Conservation (phyloP, 2,888 invertebrate species). For the Cyclophora albipunctata region DNA sequence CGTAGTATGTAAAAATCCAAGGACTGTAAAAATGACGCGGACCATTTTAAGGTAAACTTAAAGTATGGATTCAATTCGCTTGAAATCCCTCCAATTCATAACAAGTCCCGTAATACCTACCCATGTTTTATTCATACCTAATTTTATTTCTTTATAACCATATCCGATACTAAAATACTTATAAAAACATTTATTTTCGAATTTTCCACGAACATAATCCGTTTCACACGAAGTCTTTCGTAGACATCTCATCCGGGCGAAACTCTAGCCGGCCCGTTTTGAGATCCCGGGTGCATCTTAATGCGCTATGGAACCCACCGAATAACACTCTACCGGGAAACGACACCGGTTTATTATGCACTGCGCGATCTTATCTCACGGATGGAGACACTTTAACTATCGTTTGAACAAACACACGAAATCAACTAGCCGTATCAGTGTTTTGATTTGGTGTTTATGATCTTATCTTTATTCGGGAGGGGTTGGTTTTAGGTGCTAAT, state of each 20-base stretch:
- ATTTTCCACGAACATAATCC: constrained; percentile 6
- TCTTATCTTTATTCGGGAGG: too few species aligned
- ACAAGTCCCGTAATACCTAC: too few species aligned
- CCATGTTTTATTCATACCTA: too few species aligned
- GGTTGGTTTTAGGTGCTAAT: too few species aligned
- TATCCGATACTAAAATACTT: too few species aligned
- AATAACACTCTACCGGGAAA: constrained; percentile 42
- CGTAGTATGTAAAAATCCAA: too few species aligned
- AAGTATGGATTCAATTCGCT: too few species aligned
- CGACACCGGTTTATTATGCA: constrained; percentile 47
- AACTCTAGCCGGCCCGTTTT: constrained; percentile 25
- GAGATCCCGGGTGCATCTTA: constrained; percentile 37
- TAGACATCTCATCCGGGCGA: constrained; percentile 28
- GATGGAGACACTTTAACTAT: constrained; percentile 6
- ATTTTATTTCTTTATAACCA: too few species aligned
- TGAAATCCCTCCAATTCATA: too few species aligned
- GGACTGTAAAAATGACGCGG: too few species aligned
- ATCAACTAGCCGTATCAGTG: background rate
- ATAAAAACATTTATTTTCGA: background rate
- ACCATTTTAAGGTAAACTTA: too few species aligned
- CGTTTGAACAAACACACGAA: constrained; percentile 5
- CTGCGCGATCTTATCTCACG: constrained; percentile 32
- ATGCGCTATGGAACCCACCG: constrained; percentile 30
- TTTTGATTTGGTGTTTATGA: too few species aligned
- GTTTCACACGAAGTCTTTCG: constrained; percentile 21